These are phyloP conservation scores for Diorhabda sublineata DNA, from an alignment of 1,140 invertebrate genomes.

Conservation along the genomic window DNA sequence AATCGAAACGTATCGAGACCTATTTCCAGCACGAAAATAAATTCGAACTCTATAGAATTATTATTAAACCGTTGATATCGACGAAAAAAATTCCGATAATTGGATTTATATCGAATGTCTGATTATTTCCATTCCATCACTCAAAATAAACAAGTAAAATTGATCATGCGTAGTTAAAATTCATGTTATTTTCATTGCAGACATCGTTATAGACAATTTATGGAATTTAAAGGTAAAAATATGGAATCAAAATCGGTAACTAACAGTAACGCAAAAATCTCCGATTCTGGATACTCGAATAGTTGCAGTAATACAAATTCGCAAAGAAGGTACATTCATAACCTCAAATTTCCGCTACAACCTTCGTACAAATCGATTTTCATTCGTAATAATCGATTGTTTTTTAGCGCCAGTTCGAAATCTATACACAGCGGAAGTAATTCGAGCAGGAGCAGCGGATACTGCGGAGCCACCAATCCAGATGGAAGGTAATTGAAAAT, in stretches of 20 bases:
- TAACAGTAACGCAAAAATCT: slow-evolving; percentile 59
- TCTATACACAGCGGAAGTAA: slow-evolving; percentile 70
- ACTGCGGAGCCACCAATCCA: slow-evolving; percentile 57
- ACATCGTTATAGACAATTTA: not conserved
- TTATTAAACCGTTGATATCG: no score
- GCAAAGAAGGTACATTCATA: slow-evolving; percentile 59
- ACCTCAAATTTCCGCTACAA: slow-evolving; percentile 3
- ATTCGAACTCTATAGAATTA: no score
- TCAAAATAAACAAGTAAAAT: no score
- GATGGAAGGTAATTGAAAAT: slow-evolving; percentile 33
- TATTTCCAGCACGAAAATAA: no score
- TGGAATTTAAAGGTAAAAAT: not conserved
- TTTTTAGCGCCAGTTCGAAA: slow-evolving; percentile 68
- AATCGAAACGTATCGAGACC: no score
- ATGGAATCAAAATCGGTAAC: slow-evolving; percentile 51
- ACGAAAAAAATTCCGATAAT: no score
- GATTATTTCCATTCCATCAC: no score
- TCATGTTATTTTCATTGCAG: no score
- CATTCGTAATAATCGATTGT: slow-evolving; percentile 24
- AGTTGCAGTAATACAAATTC: slow-evolving; percentile 73
- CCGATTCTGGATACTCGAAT: slow-evolving; percentile 73
- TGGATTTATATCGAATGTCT: no score
- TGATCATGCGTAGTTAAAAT: no score
- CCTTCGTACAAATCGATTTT: not conserved
- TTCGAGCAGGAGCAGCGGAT: slow-evolving; percentile 73